These are phyloP conservation scores for Hepsetus odoe DNA, from an alignment of 2,113 vertebrate genomes.

Conservation along the genomic window DNA sequence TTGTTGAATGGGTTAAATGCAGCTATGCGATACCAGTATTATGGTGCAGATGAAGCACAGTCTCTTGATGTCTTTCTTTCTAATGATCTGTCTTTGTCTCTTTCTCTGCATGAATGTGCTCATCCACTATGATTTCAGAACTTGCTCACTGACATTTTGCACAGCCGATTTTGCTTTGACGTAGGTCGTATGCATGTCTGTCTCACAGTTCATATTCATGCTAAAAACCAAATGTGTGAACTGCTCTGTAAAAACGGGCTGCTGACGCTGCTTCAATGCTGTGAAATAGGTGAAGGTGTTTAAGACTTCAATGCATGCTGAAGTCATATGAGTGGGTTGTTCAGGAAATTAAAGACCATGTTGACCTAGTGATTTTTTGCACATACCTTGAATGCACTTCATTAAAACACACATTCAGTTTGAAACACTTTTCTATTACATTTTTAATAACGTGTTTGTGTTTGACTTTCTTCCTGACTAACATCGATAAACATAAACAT, in stretches of 20 bases:
- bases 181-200: conserved; percentile 11
- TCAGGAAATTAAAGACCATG: not conserved
- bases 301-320: not conserved
- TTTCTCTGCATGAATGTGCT: not conserved
- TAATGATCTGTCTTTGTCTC: not conserved
- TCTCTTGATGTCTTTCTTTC: not conserved
- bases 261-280: not conserved
- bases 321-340: conserved; percentile 5
- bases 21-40: too few relatives aligned
- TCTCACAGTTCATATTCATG: not conserved
- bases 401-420: too few relatives aligned
- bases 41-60: not conserved
- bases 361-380: too few relatives aligned
- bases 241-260: not conserved
- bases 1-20: too few relatives aligned
- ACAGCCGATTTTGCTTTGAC: conserved; percentile 11
- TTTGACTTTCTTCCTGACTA: too few relatives aligned
- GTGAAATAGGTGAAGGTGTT: conserved; percentile 37
- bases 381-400: too few relatives aligned
- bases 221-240: conserved; percentile 39
- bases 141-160: conserved; percentile 3
- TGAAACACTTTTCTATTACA: too few relatives aligned
- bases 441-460: too few relatives aligned
- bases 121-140: not conserved
- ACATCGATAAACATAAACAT: too few relatives aligned